Evolutionary conservation across 2,797 vertebrate genomes (phyloP), one percentile per base, ranked within the genome.

Genomic region (Ptychadena robeensis): DNA sequence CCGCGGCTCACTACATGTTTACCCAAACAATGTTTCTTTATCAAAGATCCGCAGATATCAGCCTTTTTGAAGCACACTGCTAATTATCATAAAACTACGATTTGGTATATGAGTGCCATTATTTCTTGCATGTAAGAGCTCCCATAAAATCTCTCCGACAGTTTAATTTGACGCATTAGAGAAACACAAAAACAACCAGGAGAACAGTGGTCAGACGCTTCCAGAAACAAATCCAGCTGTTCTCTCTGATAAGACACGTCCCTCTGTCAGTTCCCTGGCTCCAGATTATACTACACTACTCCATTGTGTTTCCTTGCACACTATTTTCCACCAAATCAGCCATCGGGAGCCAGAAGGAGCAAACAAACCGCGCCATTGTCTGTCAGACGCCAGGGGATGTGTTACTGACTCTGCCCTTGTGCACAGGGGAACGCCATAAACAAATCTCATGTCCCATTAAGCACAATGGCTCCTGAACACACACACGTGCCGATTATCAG

Each of bases 301-400:
- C 72, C 64, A 85, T 85, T 85, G 83, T 85, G 72, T 80, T 82
- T 68, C 48, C 32, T 44, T 82, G 25, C 32, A 14, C 61, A 27
- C 40, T 40, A 80, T 74, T 74, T 80, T 81, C 72, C 72, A 76
- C 22, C 37, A 80, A 57, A 80, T 76, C 83, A 65, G 72, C 38
- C 53, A 63, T 75, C 65, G 31, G 72, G 64, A 80, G 76, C 65
- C 63, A 80, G 70, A 14, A 53, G 65, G 27, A 48, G 61, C 30
- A 66, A 79, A 83, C 82, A 79, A 83, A 57, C 40, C 25, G n/a
- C 8, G 15, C 69, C 6, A 83, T 79, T 79, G 82, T 79, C 59
- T 72, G 28, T 27, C 2, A 68, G 68, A 31, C 34, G 34, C 32
- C 73, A 82, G 30, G 48, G 59, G 61, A 80, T 72, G 53, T 69